Base-by-base conservation (phyloP, 2,797 vertebrate genomes). In the Nyctalus aviator region DNA sequence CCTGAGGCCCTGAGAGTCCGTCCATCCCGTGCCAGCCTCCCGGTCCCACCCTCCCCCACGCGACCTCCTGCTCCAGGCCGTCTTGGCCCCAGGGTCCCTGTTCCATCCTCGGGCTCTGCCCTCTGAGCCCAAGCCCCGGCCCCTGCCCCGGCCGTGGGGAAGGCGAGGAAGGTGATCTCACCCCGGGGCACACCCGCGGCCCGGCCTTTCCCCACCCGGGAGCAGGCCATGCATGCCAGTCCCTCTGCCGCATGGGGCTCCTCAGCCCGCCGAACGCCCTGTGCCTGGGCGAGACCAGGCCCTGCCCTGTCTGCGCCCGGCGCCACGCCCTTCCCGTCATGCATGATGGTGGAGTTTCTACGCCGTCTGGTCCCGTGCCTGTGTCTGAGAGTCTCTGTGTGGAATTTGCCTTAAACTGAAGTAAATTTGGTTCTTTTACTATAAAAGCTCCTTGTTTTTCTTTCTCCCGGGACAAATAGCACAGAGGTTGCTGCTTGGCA, bases 391-490 rank as follows among this genome's bases (percentile, higher is more conserved):
- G 96, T 97, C 82, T 97, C 95, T 97, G 91, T 97, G 97, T 96
- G 94, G 90, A 97, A 95, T 96, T 90, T 98, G 97, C 98, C 98
- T 98, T 98, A 98, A 97, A 97, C 84, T 0, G 11, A 95, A 98
- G 97, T 98, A 98, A 98, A 98, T 32, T 25, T 92, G 90, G 55
- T 97, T 96, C 95, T 97, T 98, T 98, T 98, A 96, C 94, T 97
- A 96, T 44, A 44, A 44, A 57, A 71, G 32, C 6, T 14, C 7
- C 35, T 64, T 15, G 48, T 66, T 69, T 92, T 94, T 66, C 50
- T 86, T 72, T 73, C 41, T 82, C 35, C 9, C 66, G 46, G 27
- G 62, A 75, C 18, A 50, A 62, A 8, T 1, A 10, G 35, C 44
- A 35, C 30, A 27, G 32, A 27, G 8, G 3, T 17, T 23, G 55